phyloP scores from a whole-genome alignment of 2,797 vertebrate species.

The Bryconaethiops microstoma region DNA sequence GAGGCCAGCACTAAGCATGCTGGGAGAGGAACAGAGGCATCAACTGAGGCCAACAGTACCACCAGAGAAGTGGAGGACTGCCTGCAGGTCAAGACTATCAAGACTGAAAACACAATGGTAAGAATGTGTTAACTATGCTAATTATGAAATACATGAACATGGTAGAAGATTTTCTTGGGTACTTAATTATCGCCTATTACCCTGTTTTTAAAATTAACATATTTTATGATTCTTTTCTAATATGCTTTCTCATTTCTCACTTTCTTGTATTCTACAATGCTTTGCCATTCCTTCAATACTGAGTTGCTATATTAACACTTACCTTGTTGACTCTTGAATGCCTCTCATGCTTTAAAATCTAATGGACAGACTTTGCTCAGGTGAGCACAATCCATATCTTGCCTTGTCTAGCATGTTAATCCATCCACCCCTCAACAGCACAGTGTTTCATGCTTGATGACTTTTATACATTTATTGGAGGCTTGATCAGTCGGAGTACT shows the following conservation, averaged over 20 bases:
- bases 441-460: not conserved
- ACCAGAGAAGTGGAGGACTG: conserved; percentile 83
- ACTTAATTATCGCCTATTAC: not conserved
- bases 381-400: conserved; percentile 79
- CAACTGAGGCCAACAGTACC: conserved; percentile 82
- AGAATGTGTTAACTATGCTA: conserved; percentile 59
- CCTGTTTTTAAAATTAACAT: not conserved
- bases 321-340: conserved; percentile 69
- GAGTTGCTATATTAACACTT: conserved; percentile 73
- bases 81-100: conserved; percentile 90
- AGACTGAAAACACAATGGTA: conserved; percentile 94
- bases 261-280: conserved; percentile 40
- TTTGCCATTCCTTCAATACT: conserved; percentile 48
- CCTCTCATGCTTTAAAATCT: conserved; percentile 83
- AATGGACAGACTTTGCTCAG: conserved; percentile 95
- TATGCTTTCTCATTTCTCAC: conserved; percentile 55
- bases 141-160: not conserved
- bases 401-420: conserved; percentile 47
- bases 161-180: not conserved
- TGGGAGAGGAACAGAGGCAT: conserved; percentile 75
- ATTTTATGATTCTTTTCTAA: conserved; percentile 11
- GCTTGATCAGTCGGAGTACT: too few species aligned
- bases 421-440: not conserved
- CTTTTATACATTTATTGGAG: not conserved
- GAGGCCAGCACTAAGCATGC: conserved; percentile 81